Conservation (phyloP, 1,140 invertebrate genomes). For the Ephestia elutella region DNA sequence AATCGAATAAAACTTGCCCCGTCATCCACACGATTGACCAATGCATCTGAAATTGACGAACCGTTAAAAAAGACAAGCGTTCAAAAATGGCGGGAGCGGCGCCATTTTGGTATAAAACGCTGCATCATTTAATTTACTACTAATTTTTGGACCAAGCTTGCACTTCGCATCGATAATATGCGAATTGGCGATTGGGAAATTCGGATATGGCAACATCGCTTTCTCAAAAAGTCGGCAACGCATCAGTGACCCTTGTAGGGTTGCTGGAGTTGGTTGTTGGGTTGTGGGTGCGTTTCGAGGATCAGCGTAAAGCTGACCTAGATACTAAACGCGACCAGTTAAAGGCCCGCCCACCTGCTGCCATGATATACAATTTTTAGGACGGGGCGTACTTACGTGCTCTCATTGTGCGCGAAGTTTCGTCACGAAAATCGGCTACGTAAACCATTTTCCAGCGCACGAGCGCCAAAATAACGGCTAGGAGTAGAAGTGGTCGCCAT, state of each 20-base stretch:
- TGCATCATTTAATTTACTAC: conserved; percentile 46
- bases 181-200: conserved; percentile 4
- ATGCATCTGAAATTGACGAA: neutral
- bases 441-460: too few species aligned
- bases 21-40: neutral
- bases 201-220: conserved; percentile 8
- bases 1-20: neutral
- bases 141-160: conserved; percentile 38
- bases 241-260: neutral
- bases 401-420: too few species aligned
- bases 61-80: conserved; percentile 1
- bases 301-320: too few species aligned
- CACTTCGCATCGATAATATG: conserved; percentile 16
- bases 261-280: too few species aligned
- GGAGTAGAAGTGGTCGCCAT: too few species aligned
- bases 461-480: too few species aligned
- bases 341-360: too few species aligned
- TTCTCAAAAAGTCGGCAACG: neutral
- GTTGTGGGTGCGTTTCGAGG: too few species aligned
- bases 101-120: conserved; percentile 33
- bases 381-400: too few species aligned
- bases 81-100: neutral
- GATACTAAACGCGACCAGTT: too few species aligned
- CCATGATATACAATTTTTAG: too few species aligned
- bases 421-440: too few species aligned